These are phyloP conservation scores for Euthynnus affinis DNA, from an alignment of 2,797 vertebrate genomes.

Conservation along the genomic window DNA sequence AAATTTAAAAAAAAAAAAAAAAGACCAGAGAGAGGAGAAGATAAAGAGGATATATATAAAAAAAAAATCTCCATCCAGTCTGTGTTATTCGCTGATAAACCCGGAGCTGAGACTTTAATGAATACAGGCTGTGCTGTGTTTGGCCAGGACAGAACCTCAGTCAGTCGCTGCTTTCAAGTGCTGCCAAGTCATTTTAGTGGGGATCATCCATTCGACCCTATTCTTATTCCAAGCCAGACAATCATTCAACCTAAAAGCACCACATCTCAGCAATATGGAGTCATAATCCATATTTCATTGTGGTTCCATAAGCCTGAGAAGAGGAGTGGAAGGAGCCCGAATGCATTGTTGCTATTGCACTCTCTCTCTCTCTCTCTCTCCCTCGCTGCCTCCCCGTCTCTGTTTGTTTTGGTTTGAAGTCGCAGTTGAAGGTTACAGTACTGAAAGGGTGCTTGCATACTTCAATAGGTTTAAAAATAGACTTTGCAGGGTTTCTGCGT, in stretches of 20 bases:
- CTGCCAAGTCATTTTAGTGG: conserved; percentile 82
- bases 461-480: conserved; percentile 83
- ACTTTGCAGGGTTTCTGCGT: conserved; percentile 76
- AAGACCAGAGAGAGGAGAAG: conserved; percentile 41
- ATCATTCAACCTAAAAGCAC: conserved; percentile 69
- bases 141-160: conserved; percentile 67
- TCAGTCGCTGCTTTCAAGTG: conserved; percentile 75
- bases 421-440: conserved; percentile 75
- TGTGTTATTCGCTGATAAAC: conserved; percentile 75
- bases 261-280: conserved; percentile 61
- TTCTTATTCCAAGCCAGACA: conserved; percentile 72
- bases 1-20: conserved; percentile 29
- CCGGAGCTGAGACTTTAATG: conserved; percentile 74
- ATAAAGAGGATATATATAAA: conserved; percentile 60
- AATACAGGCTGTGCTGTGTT: conserved; percentile 71
- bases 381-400: neutral
- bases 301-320: conserved; percentile 33
- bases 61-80: conserved; percentile 48
- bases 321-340: conserved; percentile 17
- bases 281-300: conserved; percentile 72
- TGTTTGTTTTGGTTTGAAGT: conserved; percentile 77
- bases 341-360: conserved; percentile 22
- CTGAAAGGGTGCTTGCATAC: conserved; percentile 74
- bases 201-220: conserved; percentile 73
- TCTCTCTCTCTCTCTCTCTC: conserved; percentile 17